Evolutionary conservation across 2,888 invertebrate genomes (phyloP).

Genomic region (Melanchra persicariae): DNA sequence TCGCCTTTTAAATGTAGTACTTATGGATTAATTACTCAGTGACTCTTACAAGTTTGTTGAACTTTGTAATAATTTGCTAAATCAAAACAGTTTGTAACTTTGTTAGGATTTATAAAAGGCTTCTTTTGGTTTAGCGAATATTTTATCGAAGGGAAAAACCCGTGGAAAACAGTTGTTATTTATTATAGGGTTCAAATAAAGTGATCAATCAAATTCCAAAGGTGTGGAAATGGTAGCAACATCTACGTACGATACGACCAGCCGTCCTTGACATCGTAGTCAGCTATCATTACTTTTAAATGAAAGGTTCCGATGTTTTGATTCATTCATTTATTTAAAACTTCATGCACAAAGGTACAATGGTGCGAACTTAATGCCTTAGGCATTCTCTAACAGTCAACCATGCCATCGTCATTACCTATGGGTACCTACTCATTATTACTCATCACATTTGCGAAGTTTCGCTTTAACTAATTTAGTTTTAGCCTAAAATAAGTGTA

Average conservation of each 20-base stretch:
- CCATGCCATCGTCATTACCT: no score
- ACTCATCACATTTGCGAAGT: background rate
- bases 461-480: background rate
- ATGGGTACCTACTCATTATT: no score
- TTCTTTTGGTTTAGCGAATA: background rate
- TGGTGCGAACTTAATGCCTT: no score
- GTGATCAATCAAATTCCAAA: background rate
- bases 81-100: background rate
- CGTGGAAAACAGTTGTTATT: background rate
- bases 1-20: slow-evolving; percentile 21
- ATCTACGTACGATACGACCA: no score
- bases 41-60: slow-evolving; percentile 26
- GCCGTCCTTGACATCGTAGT: no score
- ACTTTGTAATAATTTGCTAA: slow-evolving; percentile 16
- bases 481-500: background rate
- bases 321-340: no score
- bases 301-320: no score
- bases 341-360: no score
- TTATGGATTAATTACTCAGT: slow-evolving; percentile 24
- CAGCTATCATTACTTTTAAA: no score
- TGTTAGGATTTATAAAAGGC: background rate
- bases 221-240: no score
- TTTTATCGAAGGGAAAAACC: background rate
- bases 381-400: no score
- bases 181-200: background rate